A percentile compares a stretch with the other conserved stretches of the same genome.
These are phyloP conservation scores for Sinella curviseta DNA, from an alignment of 1,140 invertebrate genomes.

Conservation along the genomic window DNA sequence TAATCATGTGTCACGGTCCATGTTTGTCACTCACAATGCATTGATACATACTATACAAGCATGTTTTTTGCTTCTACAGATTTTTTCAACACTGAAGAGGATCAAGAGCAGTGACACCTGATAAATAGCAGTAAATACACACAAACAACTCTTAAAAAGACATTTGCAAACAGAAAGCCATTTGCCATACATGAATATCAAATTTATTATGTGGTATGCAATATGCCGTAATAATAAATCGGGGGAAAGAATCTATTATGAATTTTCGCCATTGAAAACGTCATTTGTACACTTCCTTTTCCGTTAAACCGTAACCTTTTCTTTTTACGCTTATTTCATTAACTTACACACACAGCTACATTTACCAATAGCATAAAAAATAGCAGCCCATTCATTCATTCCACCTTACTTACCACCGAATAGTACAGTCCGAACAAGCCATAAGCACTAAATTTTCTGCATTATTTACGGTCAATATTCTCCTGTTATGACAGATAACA, in stretches of 20 bases:
- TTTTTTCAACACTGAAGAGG: too few species aligned
- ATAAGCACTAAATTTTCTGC: not conserved
- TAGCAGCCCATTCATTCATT: too few species aligned
- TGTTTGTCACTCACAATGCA: not conserved
- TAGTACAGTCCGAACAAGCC: too few species aligned
- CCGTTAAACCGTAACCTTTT: not conserved
- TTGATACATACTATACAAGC: too few species aligned
- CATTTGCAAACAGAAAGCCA: too few species aligned
- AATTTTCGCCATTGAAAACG: not conserved
- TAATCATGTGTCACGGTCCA: conserved; percentile 20
- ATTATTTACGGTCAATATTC: conserved; percentile 22
- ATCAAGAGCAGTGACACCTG: conserved; percentile 4
- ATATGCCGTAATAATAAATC: not conserved
- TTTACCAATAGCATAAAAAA: too few species aligned
- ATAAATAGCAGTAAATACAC: too few species aligned
- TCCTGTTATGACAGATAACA: conserved; percentile 6
- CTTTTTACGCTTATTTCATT: not conserved
- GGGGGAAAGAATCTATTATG: not conserved
- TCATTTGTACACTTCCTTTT: conserved; percentile 19
- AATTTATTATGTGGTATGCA: too few species aligned
- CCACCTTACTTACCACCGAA: too few species aligned
- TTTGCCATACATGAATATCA: too few species aligned
- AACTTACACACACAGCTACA: too few species aligned
- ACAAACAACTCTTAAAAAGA: too few species aligned
- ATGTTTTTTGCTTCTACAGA: not conserved